These are phyloP conservation scores for Corydoras maculifer DNA, from an alignment of 2,113 vertebrate species.

Conservation along the genomic window DNA sequence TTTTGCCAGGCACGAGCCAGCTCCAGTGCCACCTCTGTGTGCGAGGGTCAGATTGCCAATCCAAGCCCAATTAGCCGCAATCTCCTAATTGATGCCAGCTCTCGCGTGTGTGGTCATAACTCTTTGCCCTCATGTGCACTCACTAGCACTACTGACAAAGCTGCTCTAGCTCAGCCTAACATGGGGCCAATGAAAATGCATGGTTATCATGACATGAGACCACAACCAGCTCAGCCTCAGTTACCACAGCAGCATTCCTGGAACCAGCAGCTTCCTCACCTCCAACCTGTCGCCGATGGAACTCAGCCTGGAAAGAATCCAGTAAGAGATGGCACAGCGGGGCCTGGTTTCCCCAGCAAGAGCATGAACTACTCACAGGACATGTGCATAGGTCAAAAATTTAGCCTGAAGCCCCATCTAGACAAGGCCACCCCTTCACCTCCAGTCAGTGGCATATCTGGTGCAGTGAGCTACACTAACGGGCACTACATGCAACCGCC, in stretches of 20 bases:
- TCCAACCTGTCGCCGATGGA: constrained; percentile 80
- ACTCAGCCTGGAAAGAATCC: constrained; percentile 74
- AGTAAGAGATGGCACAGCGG: constrained; percentile 58
- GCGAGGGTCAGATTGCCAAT: constrained; percentile 98
- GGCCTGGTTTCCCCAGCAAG: constrained; percentile 76
- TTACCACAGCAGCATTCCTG: constrained; percentile 62
- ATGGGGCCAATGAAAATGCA: constrained; percentile 72
- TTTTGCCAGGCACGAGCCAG: constrained; percentile 95
- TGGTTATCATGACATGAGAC: constrained; percentile 77
- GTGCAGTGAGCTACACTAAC: constrained; percentile 82
- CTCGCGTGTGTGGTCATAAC: constrained; percentile 92
- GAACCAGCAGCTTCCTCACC: constrained; percentile 87
- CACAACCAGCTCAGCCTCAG: constrained; percentile 49
- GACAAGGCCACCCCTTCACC: constrained; percentile 96
- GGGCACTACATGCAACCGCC: constrained; percentile 87
- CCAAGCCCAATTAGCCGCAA: constrained; percentile 96
- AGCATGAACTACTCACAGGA: constrained; percentile 62
- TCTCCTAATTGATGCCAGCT: constrained; percentile 95
- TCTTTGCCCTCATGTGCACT: constrained; percentile 78
- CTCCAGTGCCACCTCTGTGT: constrained; percentile 88
- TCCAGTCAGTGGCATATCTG: constrained; percentile 82
- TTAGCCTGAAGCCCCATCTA: constrained; percentile 81
- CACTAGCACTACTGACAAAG: constrained; percentile 78
- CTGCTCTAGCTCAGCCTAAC: constrained; percentile 60
- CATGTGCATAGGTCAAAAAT: constrained; percentile 77